Base-by-base conservation (phyloP, 2,888 invertebrate species). In the Mystacides longicornis region DNA sequence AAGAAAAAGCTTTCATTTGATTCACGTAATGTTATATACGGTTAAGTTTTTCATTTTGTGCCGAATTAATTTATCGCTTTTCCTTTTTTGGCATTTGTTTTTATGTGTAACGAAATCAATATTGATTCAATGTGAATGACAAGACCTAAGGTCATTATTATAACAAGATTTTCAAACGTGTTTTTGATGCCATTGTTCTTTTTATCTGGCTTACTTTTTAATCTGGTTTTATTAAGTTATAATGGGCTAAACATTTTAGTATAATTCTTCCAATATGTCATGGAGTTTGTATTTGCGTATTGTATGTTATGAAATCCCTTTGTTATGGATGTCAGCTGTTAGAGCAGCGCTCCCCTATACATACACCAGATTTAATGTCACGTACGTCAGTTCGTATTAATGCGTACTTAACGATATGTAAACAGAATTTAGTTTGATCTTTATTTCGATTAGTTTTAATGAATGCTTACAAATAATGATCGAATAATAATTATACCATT, bases 241-340 rank as follows among this genome's bases (percentile, higher is more conserved):
- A n/a, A 3, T 7, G 3, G 14, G 7, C n/a, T 37, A n/a, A 16
- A 7, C 3, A 37, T 37, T 14, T 7, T 37, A 16, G 3, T 37
- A 14, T 7, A 37, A 7, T 7, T 37, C 4, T 4, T 37, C 3
- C 16, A n/a, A 37, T 37, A n/a, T 37, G 16, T 37, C 14, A 14
- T 3, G 16, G 7, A 37, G 16, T 37, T 2, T 14, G 1, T n/a
- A 52, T 52, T 56, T 56, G 46, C 49, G 56, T 31, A 31, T 56
- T 52, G 31, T 22, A 19, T 58, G 51, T 53, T 54, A 42, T 56
- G 59, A 31, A 49, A 49, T 54, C 37, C n/a, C 56, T 70, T 71
- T 71, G 71, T 71, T 71, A 67, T 71, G 69, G 67, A 65, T 69
- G 69, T 71, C 71, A 71, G 71, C 71, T 71, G 71, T 71, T 71